Percentiles rank a stretch among this genome's conserved stretches.
phyloP scores from a whole-genome alignment of 2,113 vertebrate genomes.

The Brachypteracias leptosomus region DNA sequence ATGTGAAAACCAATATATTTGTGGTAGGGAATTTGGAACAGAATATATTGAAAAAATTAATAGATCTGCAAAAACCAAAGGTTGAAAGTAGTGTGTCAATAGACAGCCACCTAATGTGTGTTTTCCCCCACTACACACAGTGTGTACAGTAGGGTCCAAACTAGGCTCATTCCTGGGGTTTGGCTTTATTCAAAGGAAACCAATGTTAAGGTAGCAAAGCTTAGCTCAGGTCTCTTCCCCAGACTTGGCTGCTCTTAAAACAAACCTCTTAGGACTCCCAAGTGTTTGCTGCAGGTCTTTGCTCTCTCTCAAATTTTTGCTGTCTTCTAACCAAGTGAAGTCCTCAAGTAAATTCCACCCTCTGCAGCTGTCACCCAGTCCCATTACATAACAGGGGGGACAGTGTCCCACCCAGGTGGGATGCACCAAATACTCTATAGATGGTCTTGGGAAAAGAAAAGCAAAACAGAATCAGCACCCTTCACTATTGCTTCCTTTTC shows the following conservation, averaged over 20 bases:
- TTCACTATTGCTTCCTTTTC: fast-evolving
- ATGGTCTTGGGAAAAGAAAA: not conserved
- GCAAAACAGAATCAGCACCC: not conserved
- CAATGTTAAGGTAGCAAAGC: not conserved
- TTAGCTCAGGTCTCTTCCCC: not conserved
- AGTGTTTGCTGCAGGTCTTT: not conserved
- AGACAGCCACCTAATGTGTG: not conserved
- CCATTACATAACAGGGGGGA: not conserved
- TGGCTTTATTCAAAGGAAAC: slow-evolving; percentile 45
- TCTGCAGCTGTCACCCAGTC: fast-evolving
- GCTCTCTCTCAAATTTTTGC: not conserved
- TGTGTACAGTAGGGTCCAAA: not conserved
- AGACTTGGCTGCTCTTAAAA: not conserved
- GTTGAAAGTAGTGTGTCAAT: not conserved
- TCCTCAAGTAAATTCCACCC: not conserved
- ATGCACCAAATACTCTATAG: fast-evolving
- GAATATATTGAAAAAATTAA: not conserved
- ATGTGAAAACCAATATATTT: slow-evolving; percentile 23
- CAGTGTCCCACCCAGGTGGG: not conserved
- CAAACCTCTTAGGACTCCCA: not conserved
- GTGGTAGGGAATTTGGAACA: slow-evolving; percentile 48
- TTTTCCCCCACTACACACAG: slow-evolving; percentile 1
- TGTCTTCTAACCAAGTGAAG: not conserved
- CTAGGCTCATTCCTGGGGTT: slow-evolving; percentile 57
- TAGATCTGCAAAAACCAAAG: slow-evolving; percentile 7